Base-by-base conservation (phyloP, 2,113 vertebrate species). In the Ciconia boyciana region DNA sequence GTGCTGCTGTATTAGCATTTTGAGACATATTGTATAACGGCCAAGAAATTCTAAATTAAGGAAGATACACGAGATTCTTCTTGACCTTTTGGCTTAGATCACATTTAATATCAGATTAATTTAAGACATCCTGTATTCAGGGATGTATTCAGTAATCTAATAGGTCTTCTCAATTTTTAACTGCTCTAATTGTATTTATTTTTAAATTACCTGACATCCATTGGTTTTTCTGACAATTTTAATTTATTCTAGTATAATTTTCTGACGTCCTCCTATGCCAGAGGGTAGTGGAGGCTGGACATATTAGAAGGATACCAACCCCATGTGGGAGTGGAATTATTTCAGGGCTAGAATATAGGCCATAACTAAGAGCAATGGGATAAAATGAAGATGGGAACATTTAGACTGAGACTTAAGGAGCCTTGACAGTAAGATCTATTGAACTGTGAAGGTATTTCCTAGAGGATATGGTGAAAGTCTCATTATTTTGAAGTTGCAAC, bases 41-140 rank as follows among this genome's bases (percentile, higher is more conserved):
- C 60, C 48, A 84, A 90, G 48, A 78, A 83, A 87, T 83, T 82
- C 43, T 87, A 85, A 78, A 61, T 91, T 89, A 57, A 89, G 79
- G 77, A 55, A 82, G 70, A 76, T 69, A 21, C 2, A 3, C 51
- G 62, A 79, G 74, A 76, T 91, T 94, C 28, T 84, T 91, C 61
- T 57, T 69, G 83, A 69, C 83, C 91, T 96, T 94, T 92, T 93
- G 77, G 11, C 52, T 93, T 92, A 66, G 77, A 87, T 94, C 91
- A 87, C 65, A 54, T 85, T 90, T 72, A 85, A 25, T 78, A 76
- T 61, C 31, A 61, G 72, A 87, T 94, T 76, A 87, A 86, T 94
- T 91, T 83, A 86, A 89, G 61, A 78, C 71, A 81, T 87, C 16
- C 60, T 93, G 55, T 88, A 64, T 89, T 96, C 76, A 90, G 83